These are phyloP conservation scores for Trissoscelio sp. DNA, from an alignment of 2,888 invertebrate genomes.

Conservation along the genomic window DNA sequence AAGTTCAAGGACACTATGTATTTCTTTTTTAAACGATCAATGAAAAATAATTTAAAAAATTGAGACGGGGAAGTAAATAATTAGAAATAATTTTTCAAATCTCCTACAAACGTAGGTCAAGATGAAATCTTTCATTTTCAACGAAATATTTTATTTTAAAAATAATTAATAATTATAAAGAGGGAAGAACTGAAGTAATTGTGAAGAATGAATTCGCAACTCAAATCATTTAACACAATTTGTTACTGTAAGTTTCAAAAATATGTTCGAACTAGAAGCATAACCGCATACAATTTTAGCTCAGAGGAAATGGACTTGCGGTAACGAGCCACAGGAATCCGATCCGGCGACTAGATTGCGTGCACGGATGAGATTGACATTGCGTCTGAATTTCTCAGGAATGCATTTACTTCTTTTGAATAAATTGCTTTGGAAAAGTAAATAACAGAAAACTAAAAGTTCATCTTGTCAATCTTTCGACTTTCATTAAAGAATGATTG, in stretches of 20 bases:
- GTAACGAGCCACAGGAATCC: conserved; percentile 53
- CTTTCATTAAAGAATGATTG: conserved; percentile 20
- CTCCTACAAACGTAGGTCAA: too few relatives aligned
- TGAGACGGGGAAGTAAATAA: too few relatives aligned
- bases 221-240: too few relatives aligned
- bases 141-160: too few relatives aligned
- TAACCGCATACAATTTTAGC: conserved; percentile 39
- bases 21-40: too few relatives aligned
- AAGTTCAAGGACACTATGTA: too few relatives aligned
- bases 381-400: conserved; percentile 42
- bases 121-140: too few relatives aligned
- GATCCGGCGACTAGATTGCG: conserved; percentile 48
- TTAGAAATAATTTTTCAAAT: too few relatives aligned
- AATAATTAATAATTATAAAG: too few relatives aligned
- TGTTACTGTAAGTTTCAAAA: not conserved
- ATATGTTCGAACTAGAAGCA: conserved; percentile 3
- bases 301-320: conserved; percentile 43
- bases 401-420: conserved; percentile 40
- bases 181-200: too few relatives aligned
- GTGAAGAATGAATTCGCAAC: too few relatives aligned
- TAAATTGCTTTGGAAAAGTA: conserved; percentile 48
- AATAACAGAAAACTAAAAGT: conserved; percentile 28
- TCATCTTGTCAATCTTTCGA: conserved; percentile 20
- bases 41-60: too few relatives aligned
- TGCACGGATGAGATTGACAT: conserved; percentile 49